These are phyloP conservation scores for Neomicropteryx cornuta DNA, from an alignment of 1,140 invertebrate genomes.

Conservation along the genomic window DNA sequence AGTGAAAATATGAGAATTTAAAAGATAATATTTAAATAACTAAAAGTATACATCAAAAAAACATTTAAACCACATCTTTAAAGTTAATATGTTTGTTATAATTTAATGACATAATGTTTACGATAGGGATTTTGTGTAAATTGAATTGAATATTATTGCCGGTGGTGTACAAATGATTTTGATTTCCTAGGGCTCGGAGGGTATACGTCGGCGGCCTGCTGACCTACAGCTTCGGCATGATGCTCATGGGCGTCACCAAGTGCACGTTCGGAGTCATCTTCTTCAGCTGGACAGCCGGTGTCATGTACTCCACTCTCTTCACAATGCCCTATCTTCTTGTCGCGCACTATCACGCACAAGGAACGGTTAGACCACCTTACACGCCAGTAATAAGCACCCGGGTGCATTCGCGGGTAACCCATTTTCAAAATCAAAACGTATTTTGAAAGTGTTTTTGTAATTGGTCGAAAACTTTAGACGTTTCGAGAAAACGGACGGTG, in stretches of 20 bases:
- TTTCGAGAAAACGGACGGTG: conserved; percentile 2
- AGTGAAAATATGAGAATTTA: too few relatives aligned
- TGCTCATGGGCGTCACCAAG: conserved; percentile 70
- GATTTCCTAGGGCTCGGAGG: conserved; percentile 66
- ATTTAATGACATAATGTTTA: too few relatives aligned
- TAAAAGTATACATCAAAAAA: too few relatives aligned
- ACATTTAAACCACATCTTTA: too few relatives aligned
- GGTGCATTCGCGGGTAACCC: too few relatives aligned
- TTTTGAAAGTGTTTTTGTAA: conserved; percentile 7
- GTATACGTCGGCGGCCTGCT: conserved; percentile 88
- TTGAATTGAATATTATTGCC: too few relatives aligned
- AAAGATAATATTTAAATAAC: too few relatives aligned
- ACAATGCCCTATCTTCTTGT: conserved; percentile 93
- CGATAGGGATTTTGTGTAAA: too few relatives aligned
- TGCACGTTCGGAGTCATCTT: conserved; percentile 72
- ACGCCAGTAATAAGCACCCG: too few relatives aligned
- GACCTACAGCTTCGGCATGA: conserved; percentile 82
- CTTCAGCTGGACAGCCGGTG: conserved; percentile 83
- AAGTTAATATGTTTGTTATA: too few relatives aligned
- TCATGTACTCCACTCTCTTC: conserved; percentile 96
- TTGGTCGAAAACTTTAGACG: conserved; percentile 8
- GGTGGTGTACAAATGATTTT: too few relatives aligned
- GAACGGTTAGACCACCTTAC: conserved; percentile 53
- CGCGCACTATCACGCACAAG: conserved; percentile 83
- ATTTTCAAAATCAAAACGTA: too few relatives aligned